These are phyloP conservation scores for Cyanoramphus novaezelandiae DNA, from an alignment of 2,113 vertebrate genomes.

Conservation along the genomic window DNA sequence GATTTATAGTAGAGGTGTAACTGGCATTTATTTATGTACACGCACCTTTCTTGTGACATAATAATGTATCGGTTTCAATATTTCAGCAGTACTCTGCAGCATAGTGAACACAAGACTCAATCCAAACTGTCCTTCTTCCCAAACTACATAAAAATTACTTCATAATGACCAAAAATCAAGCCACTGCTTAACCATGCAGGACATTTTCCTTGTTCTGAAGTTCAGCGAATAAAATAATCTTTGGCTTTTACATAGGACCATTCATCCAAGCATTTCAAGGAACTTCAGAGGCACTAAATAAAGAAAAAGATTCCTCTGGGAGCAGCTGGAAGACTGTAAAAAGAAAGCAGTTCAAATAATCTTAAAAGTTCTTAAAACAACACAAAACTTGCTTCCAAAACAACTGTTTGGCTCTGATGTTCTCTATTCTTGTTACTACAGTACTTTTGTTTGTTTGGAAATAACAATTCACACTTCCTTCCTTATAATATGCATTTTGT, in stretches of 20 bases:
- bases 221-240: constrained; percentile 29
- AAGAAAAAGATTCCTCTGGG: constrained; percentile 48
- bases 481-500: constrained; percentile 10
- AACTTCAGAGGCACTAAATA: constrained; percentile 31
- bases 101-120: not conserved
- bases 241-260: not conserved
- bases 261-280: constrained; percentile 36
- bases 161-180: not conserved
- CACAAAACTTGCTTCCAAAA: not conserved
- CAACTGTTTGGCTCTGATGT: not conserved
- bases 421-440: not conserved
- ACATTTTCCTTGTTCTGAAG: constrained; percentile 16
- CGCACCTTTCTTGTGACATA: not conserved
- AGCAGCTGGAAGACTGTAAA: constrained; percentile 52
- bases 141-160: not conserved
- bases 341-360: constrained; percentile 42
- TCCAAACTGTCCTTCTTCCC: not conserved
- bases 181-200: not conserved
- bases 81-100: not conserved
- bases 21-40: not conserved
- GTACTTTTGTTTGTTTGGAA: not conserved
- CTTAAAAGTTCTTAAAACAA: constrained; percentile 66
- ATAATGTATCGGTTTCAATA: not conserved
- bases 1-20: not conserved
- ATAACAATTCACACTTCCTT: not conserved